Base-by-base conservation (phyloP, 1,140 invertebrate species). In the Saccostrea echinata region DNA sequence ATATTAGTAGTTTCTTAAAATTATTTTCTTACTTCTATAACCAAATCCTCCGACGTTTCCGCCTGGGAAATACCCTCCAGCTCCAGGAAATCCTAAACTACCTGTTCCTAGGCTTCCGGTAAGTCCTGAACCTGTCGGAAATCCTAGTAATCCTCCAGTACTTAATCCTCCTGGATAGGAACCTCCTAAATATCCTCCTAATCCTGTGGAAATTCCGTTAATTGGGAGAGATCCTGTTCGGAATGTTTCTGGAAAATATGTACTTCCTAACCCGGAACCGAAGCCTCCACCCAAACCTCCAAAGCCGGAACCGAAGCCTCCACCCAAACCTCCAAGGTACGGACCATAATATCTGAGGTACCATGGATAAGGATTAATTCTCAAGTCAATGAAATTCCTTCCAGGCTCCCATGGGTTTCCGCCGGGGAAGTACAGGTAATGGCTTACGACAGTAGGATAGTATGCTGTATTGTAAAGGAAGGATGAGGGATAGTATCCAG, bases 381-480 rank as follows among this genome's bases (percentile, higher is more conserved):
- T 76, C 68, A 76, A 33, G 27, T 76, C 68, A 30, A 76, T 76
- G 11, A 12, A 76, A 33, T 76, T 76, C 11, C 68, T 76, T 1
- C 68, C 68, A 3, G 68, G 68, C 12, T 76, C 68, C 68, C 68
- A 76, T 76, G 68, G 68, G 68, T 76, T 76, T 33, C 68, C 68
- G 16, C 68, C 68, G 68, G 68, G 68, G 68, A 76, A 76, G 18
- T 76, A 76, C 30, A 76, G 11, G 27, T 76, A 76, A 76, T 76
- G 68, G 27, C 68, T 76, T 27, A 76, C 27, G 24, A 30, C 68
- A 76, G 68, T 76, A 13, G 68, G 68, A 76, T 76, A 76, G 68
- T 24, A 76, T 30, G 68, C 68, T 13, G 68, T 30, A 27, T 76
- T 76, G 68, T 30, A 76, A 1, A 76, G 27, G 8, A 16, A 30